Conservation (phyloP, 2,113 vertebrate species). For the Dasypus novemcinctus region DNA sequence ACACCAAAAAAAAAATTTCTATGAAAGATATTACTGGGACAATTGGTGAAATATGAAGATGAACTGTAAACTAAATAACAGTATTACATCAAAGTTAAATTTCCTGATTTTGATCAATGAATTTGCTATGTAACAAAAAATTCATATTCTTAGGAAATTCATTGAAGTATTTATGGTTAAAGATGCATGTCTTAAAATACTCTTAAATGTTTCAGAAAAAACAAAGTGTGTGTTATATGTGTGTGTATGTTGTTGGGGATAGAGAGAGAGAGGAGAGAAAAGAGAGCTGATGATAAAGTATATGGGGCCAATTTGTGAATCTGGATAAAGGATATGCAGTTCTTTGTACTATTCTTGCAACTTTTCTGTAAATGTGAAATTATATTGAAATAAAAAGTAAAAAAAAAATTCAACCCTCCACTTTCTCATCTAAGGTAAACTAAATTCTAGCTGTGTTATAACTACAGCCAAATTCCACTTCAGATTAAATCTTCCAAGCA, state of each 20-base stretch:
- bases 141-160: not conserved
- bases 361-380: slow-evolving; percentile 32
- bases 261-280: not conserved
- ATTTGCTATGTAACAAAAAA: slow-evolving; percentile 36
- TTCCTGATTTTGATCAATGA: slow-evolving; percentile 5
- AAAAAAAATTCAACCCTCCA: not conserved
- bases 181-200: not conserved
- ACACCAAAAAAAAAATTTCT: not conserved
- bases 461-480: not conserved
- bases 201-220: slow-evolving; percentile 18
- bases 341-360: not conserved
- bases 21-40: not conserved
- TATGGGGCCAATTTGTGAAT: not conserved
- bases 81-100: slow-evolving; percentile 11
- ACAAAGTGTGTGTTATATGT: not conserved
- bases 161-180: not conserved
- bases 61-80: not conserved
- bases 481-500: not conserved
- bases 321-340: not conserved
- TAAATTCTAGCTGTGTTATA: slow-evolving; percentile 11
- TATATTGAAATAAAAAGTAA: not conserved
- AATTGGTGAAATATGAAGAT: not conserved
- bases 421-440: not conserved
- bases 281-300: not conserved
- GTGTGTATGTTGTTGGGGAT: not conserved